Base-by-base conservation (phyloP, 2,113 vertebrate species). In the Nothocercus nigrocapillus region DNA sequence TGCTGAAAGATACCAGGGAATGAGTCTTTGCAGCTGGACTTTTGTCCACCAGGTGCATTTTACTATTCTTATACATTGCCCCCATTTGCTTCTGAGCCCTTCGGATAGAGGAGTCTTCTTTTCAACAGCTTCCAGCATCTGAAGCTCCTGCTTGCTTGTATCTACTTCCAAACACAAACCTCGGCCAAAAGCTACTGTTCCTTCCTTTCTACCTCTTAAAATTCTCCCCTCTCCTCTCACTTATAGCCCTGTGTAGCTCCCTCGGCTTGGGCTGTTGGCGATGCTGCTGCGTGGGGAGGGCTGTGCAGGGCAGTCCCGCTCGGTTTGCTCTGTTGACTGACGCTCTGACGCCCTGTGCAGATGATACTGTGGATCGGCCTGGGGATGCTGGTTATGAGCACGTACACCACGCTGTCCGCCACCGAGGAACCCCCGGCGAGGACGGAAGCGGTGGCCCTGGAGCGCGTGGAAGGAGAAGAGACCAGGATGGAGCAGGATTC, bases 301-400 rank as follows among this genome's bases (percentile, higher is more conserved):
- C 42, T 0, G 1, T 44, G 42, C 42, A 44, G 42, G 42, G 42
- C 66, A 6, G 25, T 9, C 13, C 44, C 3, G 2, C 25, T 54
- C 42, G 80, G 49, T 91, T 74, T 22, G 28, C 85, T 81, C 19
- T 58, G 64, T 88, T 96, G 18, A 97, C 82, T 15, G 62, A 36
- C 30, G 42, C 69, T 96, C 73, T 88, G 91, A 38, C 44, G 5
- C 70, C 0, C 76, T 66, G 5, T 96, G 56, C 95, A 99, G 99
- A 97, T 99, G 69, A 99, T 99, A 79, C 97, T 99, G 34, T 99
- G 97, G 90, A 99, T 99, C 2, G 99, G 99, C 79, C 98, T 99
- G 89, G 98, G 99, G 13, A 98, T 99, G 91, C 98, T 99, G 73
- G 98, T 99, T 42, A 95, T 99, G 94, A 99, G 99, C 95, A 99